Conservation (phyloP, 1,140 invertebrate genomes). For the Tribolium castaneum region DNA sequence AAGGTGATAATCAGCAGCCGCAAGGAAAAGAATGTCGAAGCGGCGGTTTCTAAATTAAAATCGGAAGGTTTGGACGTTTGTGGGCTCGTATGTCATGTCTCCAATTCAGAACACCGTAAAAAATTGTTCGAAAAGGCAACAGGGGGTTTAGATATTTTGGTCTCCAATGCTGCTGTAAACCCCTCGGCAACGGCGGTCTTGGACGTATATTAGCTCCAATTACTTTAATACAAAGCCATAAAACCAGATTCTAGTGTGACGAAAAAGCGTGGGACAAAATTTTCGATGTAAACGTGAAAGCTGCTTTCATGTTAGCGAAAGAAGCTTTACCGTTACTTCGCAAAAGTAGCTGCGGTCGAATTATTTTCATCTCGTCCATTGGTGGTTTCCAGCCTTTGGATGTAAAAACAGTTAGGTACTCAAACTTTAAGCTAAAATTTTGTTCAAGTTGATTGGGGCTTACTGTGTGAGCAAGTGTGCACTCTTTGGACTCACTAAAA, state of each 20-base stretch:
- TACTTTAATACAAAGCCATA: not conserved
- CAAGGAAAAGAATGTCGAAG: constrained; percentile 86
- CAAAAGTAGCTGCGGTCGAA: constrained; percentile 81
- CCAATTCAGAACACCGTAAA: constrained; percentile 80
- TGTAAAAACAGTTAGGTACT: constrained; percentile 66
- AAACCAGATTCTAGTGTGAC: constrained; percentile 70
- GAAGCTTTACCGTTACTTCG: constrained; percentile 86
- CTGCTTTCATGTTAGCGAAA: constrained; percentile 88
- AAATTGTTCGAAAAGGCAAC: constrained; percentile 83
- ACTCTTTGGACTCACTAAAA: constrained; percentile 88
- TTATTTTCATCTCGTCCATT: constrained; percentile 92
- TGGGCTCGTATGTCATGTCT: constrained; percentile 90
- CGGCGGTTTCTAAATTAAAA: constrained; percentile 80
- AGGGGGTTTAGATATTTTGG: constrained; percentile 92
- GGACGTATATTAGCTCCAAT: constrained; percentile 70
- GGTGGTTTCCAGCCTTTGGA: constrained; percentile 84
- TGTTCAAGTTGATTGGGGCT: constrained; percentile 79
- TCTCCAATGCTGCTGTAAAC: constrained; percentile 96
- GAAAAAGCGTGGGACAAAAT: constrained; percentile 94
- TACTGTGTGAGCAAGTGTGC: constrained; percentile 97
- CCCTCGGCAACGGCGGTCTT: constrained; percentile 83
- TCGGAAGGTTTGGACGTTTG: constrained; percentile 74
- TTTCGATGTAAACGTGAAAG: constrained; percentile 96
- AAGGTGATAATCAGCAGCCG: constrained; percentile 93
- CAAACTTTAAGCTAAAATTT: constrained; percentile 5